Evolutionary conservation across 2,113 vertebrate species (phyloP).

Genomic region (Myiozetetes cayanensis): DNA sequence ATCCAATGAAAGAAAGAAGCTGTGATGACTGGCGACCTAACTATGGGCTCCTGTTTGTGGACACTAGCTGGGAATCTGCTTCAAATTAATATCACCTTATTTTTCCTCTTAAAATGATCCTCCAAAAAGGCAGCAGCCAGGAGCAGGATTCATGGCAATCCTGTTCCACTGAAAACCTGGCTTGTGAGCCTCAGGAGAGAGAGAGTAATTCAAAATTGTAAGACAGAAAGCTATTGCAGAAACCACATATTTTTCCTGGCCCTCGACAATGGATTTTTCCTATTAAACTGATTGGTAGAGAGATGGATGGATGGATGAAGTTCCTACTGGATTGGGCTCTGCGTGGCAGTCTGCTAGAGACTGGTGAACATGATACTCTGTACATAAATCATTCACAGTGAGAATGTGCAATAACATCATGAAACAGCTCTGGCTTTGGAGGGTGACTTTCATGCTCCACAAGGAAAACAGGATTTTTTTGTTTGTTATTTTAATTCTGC

Average conservation of each 20-base stretch:
- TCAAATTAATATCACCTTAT: background rate
- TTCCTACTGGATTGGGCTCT: background rate
- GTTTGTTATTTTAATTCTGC: background rate
- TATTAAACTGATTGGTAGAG: background rate
- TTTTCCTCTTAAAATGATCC: background rate
- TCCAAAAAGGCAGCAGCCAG: background rate
- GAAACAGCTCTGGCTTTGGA: background rate
- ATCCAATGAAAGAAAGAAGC: background rate
- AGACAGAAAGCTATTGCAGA: conserved; percentile 9
- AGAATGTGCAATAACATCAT: background rate
- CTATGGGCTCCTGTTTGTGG: background rate
- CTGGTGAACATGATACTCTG: background rate
- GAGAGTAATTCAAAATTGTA: background rate
- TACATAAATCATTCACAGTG: background rate
- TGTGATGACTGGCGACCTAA: background rate
- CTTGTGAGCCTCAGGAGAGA: background rate
- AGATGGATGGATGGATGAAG: background rate
- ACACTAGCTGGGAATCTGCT: conserved; percentile 1
- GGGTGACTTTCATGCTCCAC: background rate
- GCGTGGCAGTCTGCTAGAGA: background rate
- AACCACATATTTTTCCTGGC: conserved; percentile 37
- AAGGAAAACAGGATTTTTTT: background rate
- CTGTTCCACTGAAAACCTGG: background rate
- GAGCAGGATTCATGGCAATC: background rate
- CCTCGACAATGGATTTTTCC: background rate